Conservation (phyloP, 2,113 vertebrate species). For the Heterotilapia buettikoferi region DNA sequence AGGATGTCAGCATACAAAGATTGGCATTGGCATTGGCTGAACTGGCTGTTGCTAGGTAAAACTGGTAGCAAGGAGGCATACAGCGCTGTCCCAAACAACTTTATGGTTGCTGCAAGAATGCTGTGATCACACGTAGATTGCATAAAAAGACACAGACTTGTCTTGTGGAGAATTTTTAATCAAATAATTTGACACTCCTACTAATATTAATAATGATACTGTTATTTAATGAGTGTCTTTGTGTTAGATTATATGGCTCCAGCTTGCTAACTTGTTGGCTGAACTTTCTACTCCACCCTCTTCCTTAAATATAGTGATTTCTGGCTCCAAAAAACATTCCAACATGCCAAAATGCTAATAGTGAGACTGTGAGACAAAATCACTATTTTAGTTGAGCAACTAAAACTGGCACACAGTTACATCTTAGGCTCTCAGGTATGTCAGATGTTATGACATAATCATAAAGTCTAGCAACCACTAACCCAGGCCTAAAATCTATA, state of each 20-base stretch:
- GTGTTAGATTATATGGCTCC: neutral
- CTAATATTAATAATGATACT: neutral
- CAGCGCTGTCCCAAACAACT: neutral
- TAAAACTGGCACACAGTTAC: neutral
- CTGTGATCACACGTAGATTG: neutral
- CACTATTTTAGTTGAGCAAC: neutral
- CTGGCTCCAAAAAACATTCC: neutral
- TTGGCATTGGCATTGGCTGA: too few species aligned
- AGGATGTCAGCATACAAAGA: neutral
- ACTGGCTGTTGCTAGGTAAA: neutral
- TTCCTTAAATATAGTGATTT: neutral
- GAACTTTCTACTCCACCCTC: neutral
- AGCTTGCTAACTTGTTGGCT: neutral
- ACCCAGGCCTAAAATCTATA: neutral
- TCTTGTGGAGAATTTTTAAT: neutral
- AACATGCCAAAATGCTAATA: neutral
- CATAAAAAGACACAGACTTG: neutral
- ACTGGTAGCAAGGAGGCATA: neutral
- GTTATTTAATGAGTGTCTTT: neutral
- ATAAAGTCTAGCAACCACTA: neutral
- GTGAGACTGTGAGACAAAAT: accelerated
- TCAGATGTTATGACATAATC: neutral
- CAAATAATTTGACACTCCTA: neutral
- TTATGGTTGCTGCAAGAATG: neutral
- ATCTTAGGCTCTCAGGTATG: neutral